phyloP scores from a whole-genome alignment of 2,113 vertebrate species.

The Pyrgilauda ruficollis region DNA sequence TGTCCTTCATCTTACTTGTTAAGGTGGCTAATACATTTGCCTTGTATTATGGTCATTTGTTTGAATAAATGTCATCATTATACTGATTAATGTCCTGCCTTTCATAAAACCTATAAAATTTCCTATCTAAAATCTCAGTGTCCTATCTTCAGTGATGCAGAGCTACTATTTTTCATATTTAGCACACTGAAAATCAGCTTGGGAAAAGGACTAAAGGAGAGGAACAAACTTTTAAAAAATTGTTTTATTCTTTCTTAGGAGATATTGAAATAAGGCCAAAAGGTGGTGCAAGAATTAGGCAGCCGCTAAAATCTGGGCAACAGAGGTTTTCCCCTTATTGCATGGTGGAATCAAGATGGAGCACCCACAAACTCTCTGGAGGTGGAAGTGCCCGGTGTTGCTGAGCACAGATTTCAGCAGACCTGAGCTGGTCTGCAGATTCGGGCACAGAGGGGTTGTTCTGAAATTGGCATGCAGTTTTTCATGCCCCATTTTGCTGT shows the following conservation, averaged over 20 bases:
- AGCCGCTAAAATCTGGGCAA: neutral
- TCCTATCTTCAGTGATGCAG: slow-evolving; percentile 7
- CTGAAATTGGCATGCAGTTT: neutral
- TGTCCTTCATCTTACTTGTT: slow-evolving; percentile 15
- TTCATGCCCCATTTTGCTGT: neutral
- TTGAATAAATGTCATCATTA: slow-evolving; percentile 40
- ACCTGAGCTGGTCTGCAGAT: neutral
- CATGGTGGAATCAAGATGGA: neutral
- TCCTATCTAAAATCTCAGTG: slow-evolving; percentile 12
- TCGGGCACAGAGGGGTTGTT: neutral
- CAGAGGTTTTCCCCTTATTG: neutral
- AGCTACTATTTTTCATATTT: slow-evolving; percentile 22
- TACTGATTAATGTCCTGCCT: slow-evolving; percentile 27
- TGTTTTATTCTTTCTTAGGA: neutral
- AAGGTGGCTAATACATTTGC: slow-evolving; percentile 3
- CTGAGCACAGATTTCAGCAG: neutral
- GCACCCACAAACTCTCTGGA: neutral
- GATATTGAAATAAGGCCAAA: neutral
- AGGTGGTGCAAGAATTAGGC: neutral
- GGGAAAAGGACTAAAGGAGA: neutral
- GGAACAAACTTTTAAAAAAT: neutral
- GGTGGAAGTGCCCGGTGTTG: accelerated
- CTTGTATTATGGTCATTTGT: slow-evolving; percentile 17
- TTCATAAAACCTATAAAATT: slow-evolving; percentile 26
- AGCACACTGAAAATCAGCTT: neutral